A percentile compares a stretch with the other conserved stretches of the same genome.
These are phyloP conservation scores for Tipula confusa DNA, from an alignment of 2,888 invertebrate species.

Conservation along the genomic window DNA sequence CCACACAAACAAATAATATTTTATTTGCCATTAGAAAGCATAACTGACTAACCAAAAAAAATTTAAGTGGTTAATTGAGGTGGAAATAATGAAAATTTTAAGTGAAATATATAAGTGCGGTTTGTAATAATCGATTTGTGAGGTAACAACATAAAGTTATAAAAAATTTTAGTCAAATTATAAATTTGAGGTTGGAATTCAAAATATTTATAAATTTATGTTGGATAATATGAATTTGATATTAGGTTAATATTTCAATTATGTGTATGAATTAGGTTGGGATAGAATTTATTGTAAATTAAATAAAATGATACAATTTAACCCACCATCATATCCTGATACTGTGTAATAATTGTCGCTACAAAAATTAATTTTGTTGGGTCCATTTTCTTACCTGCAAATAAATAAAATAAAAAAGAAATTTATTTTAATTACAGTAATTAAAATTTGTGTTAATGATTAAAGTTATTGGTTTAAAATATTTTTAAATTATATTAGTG, in stretches of 20 bases:
- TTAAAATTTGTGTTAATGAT: too few relatives aligned
- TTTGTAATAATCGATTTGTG: neutral
- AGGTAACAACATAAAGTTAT: neutral
- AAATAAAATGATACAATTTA: too few relatives aligned
- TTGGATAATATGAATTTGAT: neutral
- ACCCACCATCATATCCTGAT: too few relatives aligned
- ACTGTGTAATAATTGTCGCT: too few relatives aligned
- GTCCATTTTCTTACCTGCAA: too few relatives aligned
- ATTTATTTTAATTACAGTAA: too few relatives aligned
- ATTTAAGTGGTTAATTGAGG: neutral
- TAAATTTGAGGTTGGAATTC: neutral
- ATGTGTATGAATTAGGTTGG: neutral
- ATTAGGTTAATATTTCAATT: neutral
- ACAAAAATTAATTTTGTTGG: too few relatives aligned
- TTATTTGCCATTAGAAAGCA: neutral
- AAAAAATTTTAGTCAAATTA: neutral
- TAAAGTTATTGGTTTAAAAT: too few relatives aligned
- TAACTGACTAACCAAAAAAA: neutral
- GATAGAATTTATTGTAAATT: too few relatives aligned
- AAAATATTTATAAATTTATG: neutral
- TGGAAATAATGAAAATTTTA: neutral
- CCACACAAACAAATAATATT: neutral
- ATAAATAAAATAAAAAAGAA: too few relatives aligned
- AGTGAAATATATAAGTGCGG: neutral
- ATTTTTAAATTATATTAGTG: too few relatives aligned